Conservation (phyloP, 64 coral and sea anemone genomes). For the Actinia tenebrosa region DNA sequence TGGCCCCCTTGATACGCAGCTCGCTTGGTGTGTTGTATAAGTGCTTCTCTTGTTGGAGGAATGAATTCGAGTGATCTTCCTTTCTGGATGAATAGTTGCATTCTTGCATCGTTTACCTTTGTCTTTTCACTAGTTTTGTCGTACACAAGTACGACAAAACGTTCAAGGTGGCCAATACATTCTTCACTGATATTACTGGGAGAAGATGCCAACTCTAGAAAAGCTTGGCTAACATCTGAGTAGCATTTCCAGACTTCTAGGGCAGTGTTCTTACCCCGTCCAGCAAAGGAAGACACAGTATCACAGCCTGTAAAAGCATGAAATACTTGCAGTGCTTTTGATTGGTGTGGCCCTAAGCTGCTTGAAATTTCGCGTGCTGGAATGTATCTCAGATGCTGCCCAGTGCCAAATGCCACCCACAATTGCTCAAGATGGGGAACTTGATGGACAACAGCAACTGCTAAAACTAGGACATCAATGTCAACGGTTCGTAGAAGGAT, state of each 20-base stretch:
- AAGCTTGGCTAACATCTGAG: slow-evolving; percentile 13
- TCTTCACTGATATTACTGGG: neutral
- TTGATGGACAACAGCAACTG: neutral
- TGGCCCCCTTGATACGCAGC: slow-evolving; percentile 15
- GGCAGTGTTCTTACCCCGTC: slow-evolving; percentile 20
- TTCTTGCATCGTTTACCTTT: slow-evolving; percentile 30
- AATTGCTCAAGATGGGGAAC: slow-evolving; percentile 2
- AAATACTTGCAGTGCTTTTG: neutral
- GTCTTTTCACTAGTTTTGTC: slow-evolving; percentile 23
- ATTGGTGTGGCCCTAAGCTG: neutral
- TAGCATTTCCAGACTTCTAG: neutral
- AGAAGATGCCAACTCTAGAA: neutral
- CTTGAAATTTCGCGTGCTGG: neutral
- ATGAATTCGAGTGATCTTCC: slow-evolving; percentile 34
- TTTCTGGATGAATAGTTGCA: slow-evolving; percentile 73
- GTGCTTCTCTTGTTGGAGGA: slow-evolving; percentile 24
- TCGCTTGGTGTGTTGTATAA: slow-evolving; percentile 18
- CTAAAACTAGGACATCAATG: slow-evolving; percentile 22
- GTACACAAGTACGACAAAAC: slow-evolving; percentile 42
- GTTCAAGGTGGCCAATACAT: slow-evolving; percentile 19
- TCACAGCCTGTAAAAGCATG: slow-evolving; percentile 15
- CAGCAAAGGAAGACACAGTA: slow-evolving; percentile 26
- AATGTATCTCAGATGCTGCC: slow-evolving; percentile 36
- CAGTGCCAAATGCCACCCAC: slow-evolving; percentile 45
- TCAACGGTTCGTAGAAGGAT: slow-evolving; percentile 8